These are phyloP conservation scores for Pomatorhinus ruficollis DNA, from an alignment of 2,113 vertebrate species.

Conservation along the genomic window DNA sequence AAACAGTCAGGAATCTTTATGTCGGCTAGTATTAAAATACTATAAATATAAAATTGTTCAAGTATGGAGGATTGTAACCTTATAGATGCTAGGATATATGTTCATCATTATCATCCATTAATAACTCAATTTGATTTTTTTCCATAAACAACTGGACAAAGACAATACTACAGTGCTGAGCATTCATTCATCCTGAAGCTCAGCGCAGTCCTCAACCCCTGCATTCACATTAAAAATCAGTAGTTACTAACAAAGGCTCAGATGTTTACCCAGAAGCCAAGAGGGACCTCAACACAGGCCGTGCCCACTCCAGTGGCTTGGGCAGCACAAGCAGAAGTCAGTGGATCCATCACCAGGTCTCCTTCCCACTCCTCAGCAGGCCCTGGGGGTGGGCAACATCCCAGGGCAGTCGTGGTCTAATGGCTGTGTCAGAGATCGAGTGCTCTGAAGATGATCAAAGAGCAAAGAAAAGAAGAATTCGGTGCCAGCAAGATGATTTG, in stretches of 20 bases:
- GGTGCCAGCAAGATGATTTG: neutral
- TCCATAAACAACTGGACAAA: neutral
- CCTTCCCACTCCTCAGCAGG: neutral
- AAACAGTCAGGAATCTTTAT: neutral
- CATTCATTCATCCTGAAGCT: neutral
- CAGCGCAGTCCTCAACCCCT: neutral
- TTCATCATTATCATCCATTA: neutral
- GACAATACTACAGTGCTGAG: neutral
- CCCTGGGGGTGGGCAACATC: fast-evolving
- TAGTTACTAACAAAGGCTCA: neutral
- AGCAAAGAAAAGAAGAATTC: neutral
- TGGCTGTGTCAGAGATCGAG: neutral
- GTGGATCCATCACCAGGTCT: neutral
- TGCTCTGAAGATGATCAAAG: neutral
- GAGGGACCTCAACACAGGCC: neutral
- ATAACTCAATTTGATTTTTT: neutral
- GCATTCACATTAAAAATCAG: neutral
- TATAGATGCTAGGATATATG: neutral
- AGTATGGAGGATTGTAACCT: neutral
- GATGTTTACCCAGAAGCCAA: neutral
- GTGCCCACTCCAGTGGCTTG: no score
- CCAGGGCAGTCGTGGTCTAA: neutral
- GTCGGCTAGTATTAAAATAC: neutral
- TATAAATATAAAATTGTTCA: neutral
- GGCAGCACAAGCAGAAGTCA: neutral